Evolutionary conservation across 1,140 invertebrate species (phyloP), one percentile per base, ranked within the genome.

Genomic region (Tetranychus urticae): DNA sequence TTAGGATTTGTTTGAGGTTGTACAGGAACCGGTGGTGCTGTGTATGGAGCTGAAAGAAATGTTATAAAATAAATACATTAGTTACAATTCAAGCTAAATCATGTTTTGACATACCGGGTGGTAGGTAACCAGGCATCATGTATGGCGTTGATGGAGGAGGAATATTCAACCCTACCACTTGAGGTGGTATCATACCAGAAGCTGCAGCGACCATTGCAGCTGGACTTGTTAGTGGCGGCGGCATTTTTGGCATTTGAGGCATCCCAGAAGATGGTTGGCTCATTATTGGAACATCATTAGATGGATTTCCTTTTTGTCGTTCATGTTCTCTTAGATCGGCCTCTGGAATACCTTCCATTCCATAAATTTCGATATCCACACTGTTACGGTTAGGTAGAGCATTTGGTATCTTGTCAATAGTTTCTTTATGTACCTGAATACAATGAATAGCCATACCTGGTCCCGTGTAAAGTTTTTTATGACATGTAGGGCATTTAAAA

Each of bases 351-450:
- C 96, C 96, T 80, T 98, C 93, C 94, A 99, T 99, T 66, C 96
- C 96, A 80, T 98, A 99, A 69, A 99, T 98, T 82, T 99, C 96
- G 73, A 99, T 90, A 77, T 97, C 92, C 71, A 97, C 93, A 77
- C 94, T 97, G 69, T 89, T 92, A 73, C 93, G 81, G 76, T 92
- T 90, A 66, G 92, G 91, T 67, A 97, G 76, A 61, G 94, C 91
- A 79, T 97, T 97, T 64, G 96, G 96, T 70, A 99, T 93, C 79
- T 97, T 97, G 74, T 98, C 94, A 71, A 99, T 91, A 60, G 91
- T 92, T 77, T 99, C 96, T 77, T 99, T 99, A 72, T 99, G 96
- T 57, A 99, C 96, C 82, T 99, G 96, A 90, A 97, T 97, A 75
- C 96, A 99, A 75, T 99, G 96, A 78, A 99, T 98, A 65, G 92